These are phyloP conservation scores for Stenodema calcarata DNA, from an alignment of 2,888 invertebrate species.

Conservation along the genomic window DNA sequence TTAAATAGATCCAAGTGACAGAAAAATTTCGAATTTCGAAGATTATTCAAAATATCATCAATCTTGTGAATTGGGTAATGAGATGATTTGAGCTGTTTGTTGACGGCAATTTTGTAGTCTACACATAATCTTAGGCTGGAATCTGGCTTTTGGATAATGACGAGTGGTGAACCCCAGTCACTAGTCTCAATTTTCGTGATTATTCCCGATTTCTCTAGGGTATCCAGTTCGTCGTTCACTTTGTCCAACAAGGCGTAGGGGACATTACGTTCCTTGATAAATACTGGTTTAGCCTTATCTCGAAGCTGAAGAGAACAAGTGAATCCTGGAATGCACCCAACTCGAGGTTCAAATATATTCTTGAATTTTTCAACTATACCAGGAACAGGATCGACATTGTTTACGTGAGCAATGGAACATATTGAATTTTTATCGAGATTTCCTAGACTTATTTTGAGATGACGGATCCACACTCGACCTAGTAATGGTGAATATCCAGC, in stretches of 20 bases:
- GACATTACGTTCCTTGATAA: neutral
- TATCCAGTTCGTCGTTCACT: constrained; percentile 50
- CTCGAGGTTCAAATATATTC: neutral
- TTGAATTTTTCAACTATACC: neutral
- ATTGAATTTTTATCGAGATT: too few species aligned
- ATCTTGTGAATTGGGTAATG: constrained; percentile 55
- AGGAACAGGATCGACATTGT: neutral
- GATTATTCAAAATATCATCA: constrained; percentile 23
- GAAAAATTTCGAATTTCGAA: too few species aligned
- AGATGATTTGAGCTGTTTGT: constrained; percentile 55
- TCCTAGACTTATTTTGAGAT: neutral
- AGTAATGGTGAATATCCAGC: neutral
- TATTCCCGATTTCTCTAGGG: constrained; percentile 47
- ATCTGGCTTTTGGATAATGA: constrained; percentile 2
- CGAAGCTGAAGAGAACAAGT: constrained; percentile 25
- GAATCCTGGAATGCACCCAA: too few species aligned
- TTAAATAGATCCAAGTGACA: neutral
- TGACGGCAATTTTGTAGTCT: constrained; percentile 57
- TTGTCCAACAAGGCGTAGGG: neutral
- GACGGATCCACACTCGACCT: constrained; percentile 5
- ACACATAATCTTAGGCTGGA: constrained; percentile 42
- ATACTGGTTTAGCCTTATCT: neutral
- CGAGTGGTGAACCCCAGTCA: constrained; percentile 49
- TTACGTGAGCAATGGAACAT: too few species aligned
- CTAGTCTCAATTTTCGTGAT: constrained; percentile 38